Conservation (phyloP, 1,140 invertebrate species). For the Lasioglossum albipes region DNA sequence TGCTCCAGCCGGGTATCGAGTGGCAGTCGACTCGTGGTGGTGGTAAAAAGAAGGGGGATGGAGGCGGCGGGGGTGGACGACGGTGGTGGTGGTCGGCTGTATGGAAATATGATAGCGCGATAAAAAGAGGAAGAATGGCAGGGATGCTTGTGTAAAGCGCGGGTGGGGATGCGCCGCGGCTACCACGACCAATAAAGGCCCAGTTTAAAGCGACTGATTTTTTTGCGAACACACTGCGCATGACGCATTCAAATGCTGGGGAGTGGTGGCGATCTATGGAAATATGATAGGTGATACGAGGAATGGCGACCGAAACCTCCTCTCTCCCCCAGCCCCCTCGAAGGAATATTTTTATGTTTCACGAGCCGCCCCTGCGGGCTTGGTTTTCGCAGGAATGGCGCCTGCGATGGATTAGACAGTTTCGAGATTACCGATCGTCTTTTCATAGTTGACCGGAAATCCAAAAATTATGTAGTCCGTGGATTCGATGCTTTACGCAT, state of each 20-base stretch:
- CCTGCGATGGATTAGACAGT: not conserved
- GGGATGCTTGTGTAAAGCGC: constrained; percentile 53
- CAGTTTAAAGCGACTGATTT: constrained; percentile 72
- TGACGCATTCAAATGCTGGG: constrained; percentile 75
- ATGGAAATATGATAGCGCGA: constrained; percentile 79
- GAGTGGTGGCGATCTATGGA: constrained; percentile 67
- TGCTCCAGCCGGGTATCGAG: constrained; percentile 63
- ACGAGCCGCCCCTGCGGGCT: not conserved
- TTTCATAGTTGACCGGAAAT: too few relatives aligned
- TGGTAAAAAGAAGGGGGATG: constrained; percentile 17
- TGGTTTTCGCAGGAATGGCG: constrained; percentile 21
- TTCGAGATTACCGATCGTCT: not conserved
- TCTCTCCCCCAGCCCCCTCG: not conserved
- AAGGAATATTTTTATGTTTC: constrained; percentile 12
- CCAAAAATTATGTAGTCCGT: too few relatives aligned
- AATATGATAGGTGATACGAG: constrained; percentile 66
- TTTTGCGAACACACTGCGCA: constrained; percentile 71
- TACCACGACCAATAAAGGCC: constrained; percentile 75
- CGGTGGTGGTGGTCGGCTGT: constrained; percentile 50
- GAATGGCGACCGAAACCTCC: constrained; percentile 48
- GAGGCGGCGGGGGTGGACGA: constrained; percentile 35
- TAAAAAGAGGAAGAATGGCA: constrained; percentile 71
- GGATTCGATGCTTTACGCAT: too few relatives aligned
- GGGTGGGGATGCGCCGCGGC: constrained; percentile 56
- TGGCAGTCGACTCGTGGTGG: constrained; percentile 41